Evolutionary conservation across 2,113 vertebrate genomes (phyloP).

Genomic region (Psammodynastes pulverulentus): DNA sequence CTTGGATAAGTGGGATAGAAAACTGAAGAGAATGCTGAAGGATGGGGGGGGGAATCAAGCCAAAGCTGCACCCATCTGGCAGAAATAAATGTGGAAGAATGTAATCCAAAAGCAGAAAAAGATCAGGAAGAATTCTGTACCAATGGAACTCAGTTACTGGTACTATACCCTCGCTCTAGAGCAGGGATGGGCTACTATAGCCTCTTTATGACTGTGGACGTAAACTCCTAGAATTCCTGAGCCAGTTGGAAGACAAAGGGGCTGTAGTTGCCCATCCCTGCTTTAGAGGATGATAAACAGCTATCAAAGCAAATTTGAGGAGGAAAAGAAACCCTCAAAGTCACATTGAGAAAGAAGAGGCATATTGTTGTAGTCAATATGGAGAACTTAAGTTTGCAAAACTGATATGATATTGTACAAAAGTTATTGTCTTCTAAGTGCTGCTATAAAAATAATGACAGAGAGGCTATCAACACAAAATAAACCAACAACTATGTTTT

Average conservation of each 20-base stretch:
- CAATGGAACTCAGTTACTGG: background rate
- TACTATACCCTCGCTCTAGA: background rate
- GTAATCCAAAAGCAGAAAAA: background rate
- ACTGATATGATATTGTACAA: background rate
- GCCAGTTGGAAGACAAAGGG: background rate
- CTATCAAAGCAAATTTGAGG: background rate
- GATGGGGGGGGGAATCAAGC: background rate
- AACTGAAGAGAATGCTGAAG: background rate
- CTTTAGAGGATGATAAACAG: background rate
- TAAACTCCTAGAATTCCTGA: too few species aligned
- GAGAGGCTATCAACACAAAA: background rate
- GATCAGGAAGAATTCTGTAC: background rate
- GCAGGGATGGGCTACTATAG: background rate
- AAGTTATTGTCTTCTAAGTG: background rate
- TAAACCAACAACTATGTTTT: background rate
- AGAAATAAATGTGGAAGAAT: background rate
- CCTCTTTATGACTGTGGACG: too few species aligned
- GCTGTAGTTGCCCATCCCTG: background rate
- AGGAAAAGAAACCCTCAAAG: background rate
- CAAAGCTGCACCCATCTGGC: background rate
- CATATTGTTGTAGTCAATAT: background rate
- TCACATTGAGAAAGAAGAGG: background rate
- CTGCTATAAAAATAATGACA: background rate
- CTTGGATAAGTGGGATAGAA: background rate
- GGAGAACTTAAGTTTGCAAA: background rate